These are phyloP conservation scores for Petromus typicus DNA, from an alignment of 2,113 vertebrate species.

Conservation along the genomic window DNA sequence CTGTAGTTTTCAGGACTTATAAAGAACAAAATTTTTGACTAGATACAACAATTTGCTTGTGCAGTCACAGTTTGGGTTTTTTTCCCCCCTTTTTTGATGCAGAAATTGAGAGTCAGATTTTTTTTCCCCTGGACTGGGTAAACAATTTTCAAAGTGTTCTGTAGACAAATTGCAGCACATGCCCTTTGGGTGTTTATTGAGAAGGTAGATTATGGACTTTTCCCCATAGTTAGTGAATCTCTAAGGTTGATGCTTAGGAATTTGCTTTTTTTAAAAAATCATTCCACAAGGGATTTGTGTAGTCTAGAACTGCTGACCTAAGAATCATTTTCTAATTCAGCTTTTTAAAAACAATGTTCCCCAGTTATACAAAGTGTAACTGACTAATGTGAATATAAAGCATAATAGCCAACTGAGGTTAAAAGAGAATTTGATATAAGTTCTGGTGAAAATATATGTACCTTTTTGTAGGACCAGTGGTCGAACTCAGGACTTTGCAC, in stretches of 20 bases:
- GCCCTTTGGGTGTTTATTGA: neutral
- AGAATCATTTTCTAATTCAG: neutral
- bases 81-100: neutral
- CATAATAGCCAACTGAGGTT: neutral
- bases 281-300: neutral
- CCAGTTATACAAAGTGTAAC: neutral
- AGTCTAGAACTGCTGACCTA: neutral
- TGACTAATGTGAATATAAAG: neutral
- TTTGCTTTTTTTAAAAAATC: constrained; percentile 2
- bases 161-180: neutral
- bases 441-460: neutral
- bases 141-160: neutral
- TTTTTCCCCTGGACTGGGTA: neutral
- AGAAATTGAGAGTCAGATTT: neutral
- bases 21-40: neutral
- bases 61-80: no score
- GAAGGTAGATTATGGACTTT: neutral
- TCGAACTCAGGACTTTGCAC: no score
- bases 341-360: neutral
- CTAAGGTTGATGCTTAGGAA: neutral
- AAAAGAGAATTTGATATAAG: neutral
- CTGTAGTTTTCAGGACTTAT: neutral
- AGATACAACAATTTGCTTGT: neutral
- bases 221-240: neutral
- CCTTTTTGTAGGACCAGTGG: no score